phyloP scores from a whole-genome alignment of 2,888 invertebrate species.

The Drosophila atroscutellata region DNA sequence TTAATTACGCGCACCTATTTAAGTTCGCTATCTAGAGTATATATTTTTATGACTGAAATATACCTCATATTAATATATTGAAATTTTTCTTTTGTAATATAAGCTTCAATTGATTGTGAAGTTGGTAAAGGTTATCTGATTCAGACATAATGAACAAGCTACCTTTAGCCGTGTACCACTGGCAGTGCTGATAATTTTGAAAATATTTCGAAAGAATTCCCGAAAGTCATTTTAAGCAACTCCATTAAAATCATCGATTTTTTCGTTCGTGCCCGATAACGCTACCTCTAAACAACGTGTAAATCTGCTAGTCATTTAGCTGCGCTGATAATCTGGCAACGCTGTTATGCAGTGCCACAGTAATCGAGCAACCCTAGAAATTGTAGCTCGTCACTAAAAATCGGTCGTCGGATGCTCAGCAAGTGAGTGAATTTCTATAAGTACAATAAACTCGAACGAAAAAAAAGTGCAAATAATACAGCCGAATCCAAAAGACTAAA shows the following conservation, averaged over 20 bases:
- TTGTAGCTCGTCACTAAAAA: slow-evolving; percentile 35
- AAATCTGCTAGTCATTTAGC: slow-evolving; percentile 44
- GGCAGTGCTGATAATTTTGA: slow-evolving; percentile 47
- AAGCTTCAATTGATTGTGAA: not conserved
- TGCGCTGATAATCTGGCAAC: slow-evolving; percentile 18
- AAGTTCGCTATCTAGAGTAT: not conserved
- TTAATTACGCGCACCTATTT: no score
- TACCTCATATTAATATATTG: not conserved
- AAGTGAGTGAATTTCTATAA: slow-evolving; percentile 44
- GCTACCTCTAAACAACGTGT: not conserved
- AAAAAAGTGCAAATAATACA: slow-evolving; percentile 1
- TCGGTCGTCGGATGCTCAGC: slow-evolving; percentile 50
- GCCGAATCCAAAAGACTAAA: not conserved
- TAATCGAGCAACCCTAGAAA: slow-evolving; percentile 40
- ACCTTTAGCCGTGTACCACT: not conserved
- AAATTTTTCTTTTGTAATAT: not conserved
- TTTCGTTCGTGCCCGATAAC: slow-evolving; percentile 35
- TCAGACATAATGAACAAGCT: not conserved
- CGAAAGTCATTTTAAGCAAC: slow-evolving; percentile 35
- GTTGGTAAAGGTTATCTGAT: not conserved
- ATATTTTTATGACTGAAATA: not conserved
- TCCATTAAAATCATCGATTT: slow-evolving; percentile 31
- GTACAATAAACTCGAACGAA: slow-evolving; percentile 15
- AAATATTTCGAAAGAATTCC: slow-evolving; percentile 46
- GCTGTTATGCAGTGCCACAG: not conserved